Percentiles rank a stretch among this genome's conserved stretches.
Evolutionary conservation across 1,140 invertebrate genomes (phyloP).

Genomic region (Liolophura sinensis): DNA sequence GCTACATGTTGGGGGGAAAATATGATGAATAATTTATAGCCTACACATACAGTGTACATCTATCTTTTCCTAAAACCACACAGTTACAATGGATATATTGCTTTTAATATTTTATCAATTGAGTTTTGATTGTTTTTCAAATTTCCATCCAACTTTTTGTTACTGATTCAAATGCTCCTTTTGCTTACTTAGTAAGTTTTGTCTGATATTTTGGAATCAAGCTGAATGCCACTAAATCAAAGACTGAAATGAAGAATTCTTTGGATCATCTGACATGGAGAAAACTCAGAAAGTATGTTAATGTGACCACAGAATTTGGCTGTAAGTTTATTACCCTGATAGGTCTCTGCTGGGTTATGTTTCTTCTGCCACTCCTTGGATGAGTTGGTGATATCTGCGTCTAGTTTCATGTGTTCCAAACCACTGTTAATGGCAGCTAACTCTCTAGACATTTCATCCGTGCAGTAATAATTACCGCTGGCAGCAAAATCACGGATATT

Average conservation of each 20-base stretch:
- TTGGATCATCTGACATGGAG: not conserved
- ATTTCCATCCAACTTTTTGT: slow-evolving; percentile 2
- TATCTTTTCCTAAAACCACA: too few relatives aligned
- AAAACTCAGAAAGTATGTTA: not conserved
- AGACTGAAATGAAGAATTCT: not conserved
- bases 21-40: too few relatives aligned
- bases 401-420: slow-evolving; percentile 47
- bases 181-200: too few relatives aligned
- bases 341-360: slow-evolving; percentile 3
- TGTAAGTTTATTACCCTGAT: slow-evolving; percentile 6
- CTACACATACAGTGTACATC: too few relatives aligned
- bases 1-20: too few relatives aligned
- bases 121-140: too few relatives aligned
- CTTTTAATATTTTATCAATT: too few relatives aligned
- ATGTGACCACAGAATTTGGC: not conserved
- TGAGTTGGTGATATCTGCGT: slow-evolving; percentile 32
- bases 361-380: slow-evolving; percentile 33
- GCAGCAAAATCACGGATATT: slow-evolving; percentile 36
- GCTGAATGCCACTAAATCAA: too few relatives aligned
- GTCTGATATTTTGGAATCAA: too few relatives aligned
- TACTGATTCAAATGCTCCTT: not conserved
- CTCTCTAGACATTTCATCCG: slow-evolving; percentile 45
- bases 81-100: too few relatives aligned
- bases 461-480: slow-evolving; percentile 45
- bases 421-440: slow-evolving; percentile 43